Percentiles rank a stretch among this genome's conserved stretches.
Conservation (phyloP, 2,888 invertebrate genomes). For the Taphrorychus bicolor region DNA sequence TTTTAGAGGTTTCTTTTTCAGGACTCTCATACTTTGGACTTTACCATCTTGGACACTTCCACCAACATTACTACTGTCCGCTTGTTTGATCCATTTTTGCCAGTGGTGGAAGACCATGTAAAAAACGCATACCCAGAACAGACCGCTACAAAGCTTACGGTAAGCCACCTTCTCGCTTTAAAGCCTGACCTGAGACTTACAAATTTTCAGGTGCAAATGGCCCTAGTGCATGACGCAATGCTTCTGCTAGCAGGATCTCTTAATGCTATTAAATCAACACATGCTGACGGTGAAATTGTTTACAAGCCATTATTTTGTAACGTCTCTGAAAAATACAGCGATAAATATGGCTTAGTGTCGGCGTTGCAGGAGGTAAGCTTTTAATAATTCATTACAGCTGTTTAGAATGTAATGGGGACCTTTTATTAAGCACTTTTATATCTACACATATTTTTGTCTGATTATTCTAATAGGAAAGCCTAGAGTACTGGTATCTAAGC, state of each 20-base stretch:
- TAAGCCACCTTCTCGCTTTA: neutral
- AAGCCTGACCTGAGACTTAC: neutral
- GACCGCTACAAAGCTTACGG: neutral
- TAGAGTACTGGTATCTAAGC: too few species aligned
- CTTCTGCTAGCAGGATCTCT: conserved; percentile 67
- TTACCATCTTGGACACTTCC: conserved; percentile 66
- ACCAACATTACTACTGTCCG: conserved; percentile 76
- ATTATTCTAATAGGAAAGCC: too few species aligned
- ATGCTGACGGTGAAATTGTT: conserved; percentile 29
- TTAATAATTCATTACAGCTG: conserved; percentile 37
- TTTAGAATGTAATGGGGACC: too few species aligned
- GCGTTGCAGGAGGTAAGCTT: conserved; percentile 37
- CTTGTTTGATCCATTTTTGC: conserved; percentile 61
- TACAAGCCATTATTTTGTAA: conserved; percentile 37
- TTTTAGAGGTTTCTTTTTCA: conserved; percentile 23
- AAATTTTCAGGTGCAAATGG: conserved; percentile 67
- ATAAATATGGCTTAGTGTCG: conserved; percentile 36
- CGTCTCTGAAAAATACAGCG: conserved; percentile 36
- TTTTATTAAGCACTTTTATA: too few species aligned
- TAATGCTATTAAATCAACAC: conserved; percentile 30
- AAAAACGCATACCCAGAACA: neutral
- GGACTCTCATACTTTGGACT: conserved; percentile 71
- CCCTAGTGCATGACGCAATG: conserved; percentile 74
- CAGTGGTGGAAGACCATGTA: neutral
- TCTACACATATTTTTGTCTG: too few species aligned